A percentile compares a stretch with the other conserved stretches of the same genome.
Conservation (phyloP, 2,888 invertebrate species). For the Ptychoptera contaminata region DNA sequence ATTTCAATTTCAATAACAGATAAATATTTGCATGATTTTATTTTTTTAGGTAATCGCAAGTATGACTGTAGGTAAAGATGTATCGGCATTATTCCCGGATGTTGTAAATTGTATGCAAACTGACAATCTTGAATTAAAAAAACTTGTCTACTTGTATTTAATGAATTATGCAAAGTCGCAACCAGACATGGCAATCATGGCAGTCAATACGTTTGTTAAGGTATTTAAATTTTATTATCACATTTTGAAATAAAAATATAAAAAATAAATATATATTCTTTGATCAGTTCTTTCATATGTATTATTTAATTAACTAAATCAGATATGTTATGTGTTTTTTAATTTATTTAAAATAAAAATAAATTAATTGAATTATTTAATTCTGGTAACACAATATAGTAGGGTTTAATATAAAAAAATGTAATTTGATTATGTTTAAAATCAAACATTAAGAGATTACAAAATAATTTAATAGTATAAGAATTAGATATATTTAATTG, state of each 20-base stretch:
- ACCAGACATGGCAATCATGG: constrained; percentile 99
- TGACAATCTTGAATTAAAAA: constrained; percentile 96
- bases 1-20: not conserved
- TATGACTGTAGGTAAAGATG: constrained; percentile 99
- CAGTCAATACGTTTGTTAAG: constrained; percentile 99
- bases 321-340: not conserved
- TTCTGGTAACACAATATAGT: no score
- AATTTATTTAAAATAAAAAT: not conserved
- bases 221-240: constrained; percentile 34
- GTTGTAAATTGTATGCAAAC: constrained; percentile 99
- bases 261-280: not conserved
- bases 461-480: not conserved
- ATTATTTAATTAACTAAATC: not conserved
- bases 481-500: not conserved
- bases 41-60: constrained; percentile 82
- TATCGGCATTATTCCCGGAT: constrained; percentile 94
- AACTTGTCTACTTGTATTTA: constrained; percentile 92
- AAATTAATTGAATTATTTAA: no score
- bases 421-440: no score
- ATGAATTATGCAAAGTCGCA: constrained; percentile 99
- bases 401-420: no score
- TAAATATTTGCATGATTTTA: not conserved
- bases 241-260: not conserved
- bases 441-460: no score
- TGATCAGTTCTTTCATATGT: not conserved